These are phyloP conservation scores for Scaptomyza polygonia DNA, from an alignment of 2,888 invertebrate genomes.

Conservation along the genomic window DNA sequence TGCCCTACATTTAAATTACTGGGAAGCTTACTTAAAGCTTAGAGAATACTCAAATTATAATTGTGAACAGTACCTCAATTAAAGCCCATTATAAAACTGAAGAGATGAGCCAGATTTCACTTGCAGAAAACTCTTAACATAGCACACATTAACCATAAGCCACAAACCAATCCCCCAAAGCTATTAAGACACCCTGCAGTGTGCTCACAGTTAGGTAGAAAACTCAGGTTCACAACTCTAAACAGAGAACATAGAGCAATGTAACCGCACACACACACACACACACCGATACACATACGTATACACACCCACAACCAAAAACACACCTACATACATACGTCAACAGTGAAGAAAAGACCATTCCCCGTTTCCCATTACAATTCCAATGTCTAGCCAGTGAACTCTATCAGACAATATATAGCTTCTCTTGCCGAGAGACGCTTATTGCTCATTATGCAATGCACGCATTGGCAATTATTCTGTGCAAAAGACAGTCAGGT, in stretches of 20 bases:
- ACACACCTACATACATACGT: conserved; percentile 1
- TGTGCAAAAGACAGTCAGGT: conserved; percentile 68
- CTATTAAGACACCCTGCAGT: conserved; percentile 43
- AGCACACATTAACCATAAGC: conserved; percentile 19
- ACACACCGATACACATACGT: not conserved
- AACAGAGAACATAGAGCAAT: conserved; percentile 23
- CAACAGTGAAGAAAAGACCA: conserved; percentile 32
- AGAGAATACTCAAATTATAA: not conserved
- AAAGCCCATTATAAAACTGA: not conserved
- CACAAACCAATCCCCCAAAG: conserved; percentile 24
- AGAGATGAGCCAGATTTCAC: not conserved
- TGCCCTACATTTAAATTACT: not conserved
- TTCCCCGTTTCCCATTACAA: conserved; percentile 27
- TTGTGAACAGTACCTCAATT: not conserved
- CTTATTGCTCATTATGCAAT: conserved; percentile 70
- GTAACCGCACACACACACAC: conserved; percentile 26
- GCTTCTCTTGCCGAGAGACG: conserved; percentile 17
- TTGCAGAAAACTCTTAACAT: conserved; percentile 1
- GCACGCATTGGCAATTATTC: conserved; percentile 82
- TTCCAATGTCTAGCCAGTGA: conserved; percentile 52
- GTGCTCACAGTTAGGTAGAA: conserved; percentile 2
- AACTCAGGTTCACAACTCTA: not conserved
- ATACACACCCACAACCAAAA: conserved; percentile 5
- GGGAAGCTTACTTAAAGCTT: not conserved
- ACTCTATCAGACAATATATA: conserved; percentile 35